Evolutionary conservation across 2,797 vertebrate species (phyloP).

Genomic region (Gymnoscopelus microlampas): DNA sequence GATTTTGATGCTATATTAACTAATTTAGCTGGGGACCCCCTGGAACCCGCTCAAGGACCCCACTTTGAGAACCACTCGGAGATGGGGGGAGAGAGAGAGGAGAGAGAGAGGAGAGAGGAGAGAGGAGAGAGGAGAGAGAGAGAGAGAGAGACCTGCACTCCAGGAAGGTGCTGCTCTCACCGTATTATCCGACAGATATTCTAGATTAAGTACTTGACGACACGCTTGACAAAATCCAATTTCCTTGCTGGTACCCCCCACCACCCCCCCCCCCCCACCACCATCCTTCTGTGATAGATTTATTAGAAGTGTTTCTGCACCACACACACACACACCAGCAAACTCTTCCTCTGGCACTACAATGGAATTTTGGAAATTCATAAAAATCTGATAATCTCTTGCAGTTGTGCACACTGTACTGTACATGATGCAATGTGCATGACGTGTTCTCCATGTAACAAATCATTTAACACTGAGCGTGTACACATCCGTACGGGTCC

Average conservation of each 20-base stretch:
- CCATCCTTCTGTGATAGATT: conserved; percentile 64
- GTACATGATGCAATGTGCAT: no score
- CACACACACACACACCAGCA: conserved; percentile 47
- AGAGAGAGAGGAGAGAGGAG: conserved; percentile 6
- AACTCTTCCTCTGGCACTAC: conserved; percentile 50
- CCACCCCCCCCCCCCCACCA: conserved; percentile 52
- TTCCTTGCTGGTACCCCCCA: conserved; percentile 54
- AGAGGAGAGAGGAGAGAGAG: conserved; percentile 29
- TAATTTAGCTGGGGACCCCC: no score
- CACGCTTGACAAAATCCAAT: conserved; percentile 84
- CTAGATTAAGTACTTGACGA: conserved; percentile 80
- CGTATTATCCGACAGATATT: conserved; percentile 81
- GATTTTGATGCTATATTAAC: no score
- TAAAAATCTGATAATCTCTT: conserved; percentile 59
- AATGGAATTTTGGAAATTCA: conserved; percentile 53
- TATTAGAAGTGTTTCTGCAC: conserved; percentile 73
- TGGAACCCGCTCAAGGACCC: no score
- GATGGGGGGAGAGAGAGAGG: no score
- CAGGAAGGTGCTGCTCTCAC: conserved; percentile 53
- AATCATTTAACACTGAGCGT: no score
- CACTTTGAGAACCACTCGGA: no score
- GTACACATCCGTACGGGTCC: no score
- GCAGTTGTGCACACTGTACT: no score
- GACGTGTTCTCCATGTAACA: no score
- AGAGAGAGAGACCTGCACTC: conserved; percentile 40